phyloP scores from a whole-genome alignment of 2,113 vertebrate genomes.

The Fulica atra region DNA sequence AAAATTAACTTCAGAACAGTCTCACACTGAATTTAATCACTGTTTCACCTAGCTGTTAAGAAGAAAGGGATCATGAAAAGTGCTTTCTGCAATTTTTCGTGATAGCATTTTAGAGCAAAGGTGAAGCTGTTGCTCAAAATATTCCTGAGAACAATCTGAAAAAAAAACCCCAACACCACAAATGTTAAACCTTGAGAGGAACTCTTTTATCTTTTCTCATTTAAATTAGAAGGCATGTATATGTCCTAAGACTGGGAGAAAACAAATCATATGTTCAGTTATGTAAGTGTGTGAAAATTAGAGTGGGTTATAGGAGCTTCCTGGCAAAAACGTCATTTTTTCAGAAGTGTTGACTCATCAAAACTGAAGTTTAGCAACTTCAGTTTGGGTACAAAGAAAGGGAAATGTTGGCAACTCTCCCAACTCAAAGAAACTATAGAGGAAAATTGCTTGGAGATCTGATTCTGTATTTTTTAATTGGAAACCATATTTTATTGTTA shows the following conservation, averaged over 20 bases:
- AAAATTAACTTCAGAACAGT: neutral
- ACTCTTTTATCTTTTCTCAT: neutral
- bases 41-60: neutral
- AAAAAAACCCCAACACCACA: neutral
- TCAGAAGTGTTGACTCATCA: neutral
- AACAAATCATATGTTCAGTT: neutral
- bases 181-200: neutral
- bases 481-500: neutral
- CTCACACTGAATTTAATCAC: neutral
- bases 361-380: constrained; percentile 9
- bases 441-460: neutral
- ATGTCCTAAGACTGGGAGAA: neutral
- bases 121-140: neutral
- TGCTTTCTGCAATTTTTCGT: neutral
- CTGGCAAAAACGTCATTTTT: neutral
- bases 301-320: neutral
- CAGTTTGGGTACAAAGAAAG: neutral
- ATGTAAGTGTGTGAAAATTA: neutral
- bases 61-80: neutral
- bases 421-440: neutral
- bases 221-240: neutral
- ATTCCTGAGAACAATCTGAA: neutral
- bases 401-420: neutral
- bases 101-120: neutral
- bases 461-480: neutral